Conservation (phyloP, 2,113 vertebrate species). For the Dascyllus trimaculatus region DNA sequence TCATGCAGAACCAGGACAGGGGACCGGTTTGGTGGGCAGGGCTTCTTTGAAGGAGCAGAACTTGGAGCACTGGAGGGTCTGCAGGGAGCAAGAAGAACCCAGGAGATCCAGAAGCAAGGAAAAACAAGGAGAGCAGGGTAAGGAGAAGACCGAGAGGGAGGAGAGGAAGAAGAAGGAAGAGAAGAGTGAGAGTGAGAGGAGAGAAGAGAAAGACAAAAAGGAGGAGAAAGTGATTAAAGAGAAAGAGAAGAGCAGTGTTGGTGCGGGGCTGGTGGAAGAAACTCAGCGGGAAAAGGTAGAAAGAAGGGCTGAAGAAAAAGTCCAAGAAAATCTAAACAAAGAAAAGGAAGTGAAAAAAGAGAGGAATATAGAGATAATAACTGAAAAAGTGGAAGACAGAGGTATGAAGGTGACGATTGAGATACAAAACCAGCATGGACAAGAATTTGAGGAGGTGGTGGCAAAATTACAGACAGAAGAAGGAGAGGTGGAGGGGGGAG, state of each 20-base stretch:
- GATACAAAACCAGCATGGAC: slow-evolving; percentile 17
- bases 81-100: slow-evolving; percentile 75
- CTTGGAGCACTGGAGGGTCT: slow-evolving; percentile 83
- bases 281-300: slow-evolving; percentile 46
- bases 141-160: slow-evolving; percentile 35
- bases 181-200: slow-evolving; percentile 25
- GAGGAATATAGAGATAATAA: not conserved
- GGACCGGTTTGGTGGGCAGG: slow-evolving; percentile 59
- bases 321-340: slow-evolving; percentile 35
- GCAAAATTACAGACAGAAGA: slow-evolving; percentile 53
- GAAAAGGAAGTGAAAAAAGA: slow-evolving; percentile 45
- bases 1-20: slow-evolving; percentile 55
- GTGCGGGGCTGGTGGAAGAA: slow-evolving; percentile 30
- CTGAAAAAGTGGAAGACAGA: slow-evolving; percentile 11
- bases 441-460: slow-evolving; percentile 41
- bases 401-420: slow-evolving; percentile 7
- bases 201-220: slow-evolving; percentile 33
- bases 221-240: slow-evolving; percentile 34
- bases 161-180: slow-evolving; percentile 34
- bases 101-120: slow-evolving; percentile 65
- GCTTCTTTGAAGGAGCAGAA: slow-evolving; percentile 82
- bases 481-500: slow-evolving; percentile 42
- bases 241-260: slow-evolving; percentile 1
- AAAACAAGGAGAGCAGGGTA: slow-evolving; percentile 50
- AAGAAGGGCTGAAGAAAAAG: slow-evolving; percentile 24